Conservation (phyloP, 2,888 invertebrate genomes). For the Clistopyga incitator region DNA sequence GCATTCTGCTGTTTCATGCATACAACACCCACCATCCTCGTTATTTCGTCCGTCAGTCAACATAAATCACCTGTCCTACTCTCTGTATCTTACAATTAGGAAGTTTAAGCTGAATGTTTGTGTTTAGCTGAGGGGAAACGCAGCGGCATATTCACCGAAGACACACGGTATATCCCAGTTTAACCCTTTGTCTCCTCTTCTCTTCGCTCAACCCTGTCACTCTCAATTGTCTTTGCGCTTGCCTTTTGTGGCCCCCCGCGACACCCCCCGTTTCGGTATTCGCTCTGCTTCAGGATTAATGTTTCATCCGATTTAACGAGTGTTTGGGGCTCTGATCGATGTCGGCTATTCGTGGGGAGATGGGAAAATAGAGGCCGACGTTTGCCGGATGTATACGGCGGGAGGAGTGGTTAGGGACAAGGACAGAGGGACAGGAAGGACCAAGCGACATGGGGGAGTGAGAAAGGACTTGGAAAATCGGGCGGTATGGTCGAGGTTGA, state of each 20-base stretch:
- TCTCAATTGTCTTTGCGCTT: neutral
- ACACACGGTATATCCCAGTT: slow-evolving; percentile 1
- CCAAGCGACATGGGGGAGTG: slow-evolving; percentile 50
- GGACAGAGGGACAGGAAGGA: slow-evolving; percentile 50
- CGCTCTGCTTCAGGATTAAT: neutral
- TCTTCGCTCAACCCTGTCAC: neutral
- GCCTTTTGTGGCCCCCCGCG: too few species aligned
- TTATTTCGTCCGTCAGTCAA: slow-evolving; percentile 48
- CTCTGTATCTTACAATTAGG: slow-evolving; percentile 34
- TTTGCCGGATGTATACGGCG: slow-evolving; percentile 16
- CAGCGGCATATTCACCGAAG: slow-evolving; percentile 18
- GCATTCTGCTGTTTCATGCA: slow-evolving; percentile 21
- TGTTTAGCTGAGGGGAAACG: neutral
- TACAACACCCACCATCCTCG: slow-evolving; percentile 41
- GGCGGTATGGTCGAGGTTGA: slow-evolving; percentile 70
- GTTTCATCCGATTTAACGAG: neutral
- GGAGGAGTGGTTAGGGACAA: slow-evolving; percentile 18
- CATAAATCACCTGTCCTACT: slow-evolving; percentile 52
- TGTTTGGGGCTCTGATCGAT: neutral
- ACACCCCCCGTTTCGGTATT: neutral
- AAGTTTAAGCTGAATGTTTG: slow-evolving; percentile 39
- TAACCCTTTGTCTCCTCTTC: neutral
- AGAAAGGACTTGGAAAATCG: slow-evolving; percentile 65
- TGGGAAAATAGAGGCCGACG: neutral
- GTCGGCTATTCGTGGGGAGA: neutral